A percentile compares a stretch with the other conserved stretches of the same genome.
These are phyloP conservation scores for Catalaphyllia jardinei DNA, from an alignment of 64 coral and sea anemone genomes.

Conservation along the genomic window DNA sequence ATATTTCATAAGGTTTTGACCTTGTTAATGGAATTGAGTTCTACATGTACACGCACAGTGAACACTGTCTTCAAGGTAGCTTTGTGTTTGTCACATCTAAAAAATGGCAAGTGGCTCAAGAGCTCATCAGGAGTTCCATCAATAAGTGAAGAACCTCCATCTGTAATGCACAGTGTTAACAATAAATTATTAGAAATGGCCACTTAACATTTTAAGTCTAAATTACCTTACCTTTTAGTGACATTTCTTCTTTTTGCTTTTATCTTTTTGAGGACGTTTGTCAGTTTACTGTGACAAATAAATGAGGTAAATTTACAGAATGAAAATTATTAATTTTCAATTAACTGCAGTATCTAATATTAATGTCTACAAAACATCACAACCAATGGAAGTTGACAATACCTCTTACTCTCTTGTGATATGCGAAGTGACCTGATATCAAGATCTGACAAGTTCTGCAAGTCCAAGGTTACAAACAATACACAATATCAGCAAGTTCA, in stretches of 20 bases:
- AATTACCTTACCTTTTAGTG: neutral
- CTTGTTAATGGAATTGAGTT: too few species aligned
- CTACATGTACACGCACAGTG: too few species aligned
- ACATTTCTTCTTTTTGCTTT: slow-evolving; percentile 17
- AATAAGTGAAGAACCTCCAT: too few species aligned
- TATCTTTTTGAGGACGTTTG: slow-evolving; percentile 41
- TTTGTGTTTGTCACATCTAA: too few species aligned
- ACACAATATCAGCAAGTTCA: neutral
- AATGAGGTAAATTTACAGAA: neutral
- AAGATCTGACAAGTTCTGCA: slow-evolving; percentile 51
- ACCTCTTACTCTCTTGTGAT: slow-evolving; percentile 65
- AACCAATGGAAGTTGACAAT: neutral
- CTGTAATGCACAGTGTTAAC: neutral
- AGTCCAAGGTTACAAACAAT: neutral
- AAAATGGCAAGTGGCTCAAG: too few species aligned
- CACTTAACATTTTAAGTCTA: neutral
- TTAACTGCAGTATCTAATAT: neutral
- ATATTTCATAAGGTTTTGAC: too few species aligned
- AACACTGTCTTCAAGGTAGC: too few species aligned
- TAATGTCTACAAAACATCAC: neutral
- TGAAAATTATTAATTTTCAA: neutral
- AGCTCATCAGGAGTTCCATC: too few species aligned
- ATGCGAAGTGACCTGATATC: slow-evolving; percentile 52
- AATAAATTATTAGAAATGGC: neutral
- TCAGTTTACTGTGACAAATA: slow-evolving; percentile 39